Evolutionary conservation across 2,797 vertebrate species (phyloP).

Genomic region (Siniperca scherzeri): DNA sequence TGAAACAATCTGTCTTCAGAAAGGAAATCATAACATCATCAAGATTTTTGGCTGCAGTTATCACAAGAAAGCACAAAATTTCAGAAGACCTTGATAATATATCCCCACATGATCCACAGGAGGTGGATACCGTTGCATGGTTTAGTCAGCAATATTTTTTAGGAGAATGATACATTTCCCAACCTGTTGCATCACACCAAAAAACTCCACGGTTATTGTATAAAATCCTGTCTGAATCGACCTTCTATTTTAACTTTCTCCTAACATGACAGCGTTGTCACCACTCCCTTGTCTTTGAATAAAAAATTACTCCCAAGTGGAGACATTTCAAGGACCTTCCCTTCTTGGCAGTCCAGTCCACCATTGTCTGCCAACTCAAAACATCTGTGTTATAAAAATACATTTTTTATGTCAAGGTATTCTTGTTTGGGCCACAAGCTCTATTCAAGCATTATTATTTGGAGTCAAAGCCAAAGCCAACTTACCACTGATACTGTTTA

Average conservation of each 20-base stretch:
- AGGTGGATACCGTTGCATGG: neutral
- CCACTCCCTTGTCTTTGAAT: constrained; percentile 56
- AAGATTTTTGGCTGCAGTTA: constrained; percentile 10
- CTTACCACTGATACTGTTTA: neutral
- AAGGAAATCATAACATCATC: constrained; percentile 27
- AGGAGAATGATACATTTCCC: constrained; percentile 23
- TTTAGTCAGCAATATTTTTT: constrained; percentile 8
- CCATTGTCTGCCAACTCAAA: constrained; percentile 69
- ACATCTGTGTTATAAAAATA: constrained; percentile 72
- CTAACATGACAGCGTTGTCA: constrained; percentile 34
- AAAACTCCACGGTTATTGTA: neutral
- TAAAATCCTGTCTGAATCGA: neutral
- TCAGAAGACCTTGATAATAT: neutral
- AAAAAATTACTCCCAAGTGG: constrained; percentile 50
- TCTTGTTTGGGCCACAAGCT: constrained; percentile 20
- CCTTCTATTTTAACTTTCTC: constrained; percentile 19
- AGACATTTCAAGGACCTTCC: constrained; percentile 65
- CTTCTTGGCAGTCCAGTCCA: constrained; percentile 48
- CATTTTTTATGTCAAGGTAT: constrained; percentile 31
- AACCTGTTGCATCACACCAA: constrained; percentile 14
- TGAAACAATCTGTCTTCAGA: constrained; percentile 29
- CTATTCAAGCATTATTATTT: constrained; percentile 20
- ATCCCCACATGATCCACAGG: neutral
- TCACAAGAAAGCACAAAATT: constrained; percentile 3
- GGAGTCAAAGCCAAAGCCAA: constrained; percentile 18